These are phyloP conservation scores for Acanthoscelides obtectus DNA, from an alignment of 2,888 invertebrate species.

Conservation along the genomic window DNA sequence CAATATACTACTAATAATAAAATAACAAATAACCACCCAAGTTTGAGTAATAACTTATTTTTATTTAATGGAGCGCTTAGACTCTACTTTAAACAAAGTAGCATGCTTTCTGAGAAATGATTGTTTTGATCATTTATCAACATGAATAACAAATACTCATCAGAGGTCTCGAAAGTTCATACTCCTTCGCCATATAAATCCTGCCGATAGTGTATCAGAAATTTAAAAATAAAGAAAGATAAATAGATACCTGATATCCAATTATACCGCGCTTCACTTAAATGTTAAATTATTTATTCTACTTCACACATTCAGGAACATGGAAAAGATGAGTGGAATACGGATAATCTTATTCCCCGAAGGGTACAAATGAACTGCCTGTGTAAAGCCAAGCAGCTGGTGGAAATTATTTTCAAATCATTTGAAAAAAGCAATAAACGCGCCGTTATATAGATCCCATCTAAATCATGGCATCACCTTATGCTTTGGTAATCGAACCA, in stretches of 20 bases:
- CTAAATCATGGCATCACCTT: background rate
- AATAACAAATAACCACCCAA: too few species aligned
- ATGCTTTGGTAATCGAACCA: background rate
- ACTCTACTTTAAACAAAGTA: background rate
- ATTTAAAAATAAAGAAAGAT: background rate
- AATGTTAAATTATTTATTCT: background rate
- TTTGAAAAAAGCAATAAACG: background rate
- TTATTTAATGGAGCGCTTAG: background rate
- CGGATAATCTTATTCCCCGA: slow-evolving; percentile 5
- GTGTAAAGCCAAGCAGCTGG: background rate
- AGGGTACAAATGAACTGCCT: slow-evolving; percentile 7
- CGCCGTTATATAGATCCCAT: background rate
- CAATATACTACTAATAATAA: too few species aligned
- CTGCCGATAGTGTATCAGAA: background rate
- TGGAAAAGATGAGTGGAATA: background rate
- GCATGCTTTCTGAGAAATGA: background rate
- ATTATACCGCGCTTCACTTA: background rate
- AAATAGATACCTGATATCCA: background rate
- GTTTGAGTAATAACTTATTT: background rate
- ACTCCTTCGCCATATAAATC: background rate
- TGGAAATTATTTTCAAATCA: background rate
- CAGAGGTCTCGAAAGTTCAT: background rate
- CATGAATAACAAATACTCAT: background rate
- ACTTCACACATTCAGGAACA: background rate
- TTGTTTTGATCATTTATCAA: background rate